These are phyloP conservation scores for Hippocampus barbouri DNA, from an alignment of 2,113 vertebrate genomes.

Conservation along the genomic window DNA sequence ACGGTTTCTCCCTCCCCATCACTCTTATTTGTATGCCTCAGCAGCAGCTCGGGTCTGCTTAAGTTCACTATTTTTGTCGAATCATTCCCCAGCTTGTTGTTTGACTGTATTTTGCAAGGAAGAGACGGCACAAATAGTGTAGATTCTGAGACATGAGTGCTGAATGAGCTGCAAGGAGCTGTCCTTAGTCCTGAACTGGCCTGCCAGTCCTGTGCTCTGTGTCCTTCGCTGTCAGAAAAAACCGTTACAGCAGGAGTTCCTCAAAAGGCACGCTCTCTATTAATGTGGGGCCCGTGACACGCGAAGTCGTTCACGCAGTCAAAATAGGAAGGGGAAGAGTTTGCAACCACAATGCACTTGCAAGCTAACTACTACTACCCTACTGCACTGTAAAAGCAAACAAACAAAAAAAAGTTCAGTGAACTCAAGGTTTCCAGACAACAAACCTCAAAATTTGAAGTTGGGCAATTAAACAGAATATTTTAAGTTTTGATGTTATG, in stretches of 20 bases:
- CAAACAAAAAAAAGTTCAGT: no score
- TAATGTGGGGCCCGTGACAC: background rate
- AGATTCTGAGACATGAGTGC: background rate
- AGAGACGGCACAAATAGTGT: background rate
- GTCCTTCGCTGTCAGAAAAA: constrained; percentile 2
- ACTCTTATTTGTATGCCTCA: constrained; percentile 2
- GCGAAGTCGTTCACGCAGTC: background rate
- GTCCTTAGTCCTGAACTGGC: constrained; percentile 6
- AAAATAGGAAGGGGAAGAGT: background rate
- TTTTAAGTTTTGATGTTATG: no score
- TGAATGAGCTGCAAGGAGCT: background rate
- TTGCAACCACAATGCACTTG: no score
- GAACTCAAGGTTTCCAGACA: no score
- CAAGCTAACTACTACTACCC: background rate
- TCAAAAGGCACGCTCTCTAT: background rate
- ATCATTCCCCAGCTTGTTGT: background rate
- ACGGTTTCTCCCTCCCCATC: background rate
- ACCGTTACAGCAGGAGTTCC: background rate
- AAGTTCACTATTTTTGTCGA: constrained; percentile 3
- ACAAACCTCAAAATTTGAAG: no score
- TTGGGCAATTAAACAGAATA: no score
- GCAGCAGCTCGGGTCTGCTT: background rate
- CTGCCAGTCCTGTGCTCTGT: background rate
- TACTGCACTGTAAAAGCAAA: no score
- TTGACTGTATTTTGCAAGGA: background rate